A percentile compares a stretch with the other conserved stretches of the same genome.
Evolutionary conservation across 1,140 invertebrate species (phyloP).

Genomic region (Plutomurus gul): DNA sequence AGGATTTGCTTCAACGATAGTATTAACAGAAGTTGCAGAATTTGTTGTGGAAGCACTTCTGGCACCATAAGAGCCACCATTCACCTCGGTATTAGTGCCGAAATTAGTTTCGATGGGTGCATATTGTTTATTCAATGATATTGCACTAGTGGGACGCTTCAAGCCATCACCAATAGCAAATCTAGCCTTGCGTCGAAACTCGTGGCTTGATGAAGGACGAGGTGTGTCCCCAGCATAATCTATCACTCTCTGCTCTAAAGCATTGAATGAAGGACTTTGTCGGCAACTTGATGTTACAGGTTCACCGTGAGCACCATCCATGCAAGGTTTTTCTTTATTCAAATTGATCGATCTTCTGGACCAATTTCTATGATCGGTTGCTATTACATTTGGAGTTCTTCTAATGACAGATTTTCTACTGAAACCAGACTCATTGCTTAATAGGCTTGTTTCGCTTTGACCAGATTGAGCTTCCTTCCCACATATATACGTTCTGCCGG

Average conservation of each 20-base stretch:
- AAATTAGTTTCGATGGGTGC: too few relatives aligned
- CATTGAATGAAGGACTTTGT: not conserved
- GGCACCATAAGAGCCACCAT: too few relatives aligned
- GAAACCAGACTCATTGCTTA: not conserved
- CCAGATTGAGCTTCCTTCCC: not conserved
- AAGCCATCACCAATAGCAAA: not conserved
- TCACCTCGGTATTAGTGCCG: too few relatives aligned
- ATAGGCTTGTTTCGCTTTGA: not conserved
- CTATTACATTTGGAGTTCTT: slow-evolving; percentile 1
- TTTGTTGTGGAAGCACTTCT: too few relatives aligned
- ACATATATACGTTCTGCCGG: not conserved
- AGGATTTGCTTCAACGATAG: too few relatives aligned
- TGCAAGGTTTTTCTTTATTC: not conserved
- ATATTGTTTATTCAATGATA: not conserved
- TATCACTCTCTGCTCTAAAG: not conserved
- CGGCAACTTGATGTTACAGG: too few relatives aligned
- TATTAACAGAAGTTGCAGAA: too few relatives aligned
- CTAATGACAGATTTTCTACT: not conserved
- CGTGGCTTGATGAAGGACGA: not conserved
- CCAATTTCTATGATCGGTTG: not conserved
- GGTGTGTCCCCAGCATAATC: not conserved
- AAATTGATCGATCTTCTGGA: not conserved
- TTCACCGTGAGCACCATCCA: not conserved
- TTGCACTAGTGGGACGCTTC: not conserved
- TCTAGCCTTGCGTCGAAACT: not conserved